A percentile compares a stretch with the other conserved stretches of the same genome.
phyloP scores from a whole-genome alignment of 2,888 invertebrate genomes.

The Eumerus sabulonum region DNA sequence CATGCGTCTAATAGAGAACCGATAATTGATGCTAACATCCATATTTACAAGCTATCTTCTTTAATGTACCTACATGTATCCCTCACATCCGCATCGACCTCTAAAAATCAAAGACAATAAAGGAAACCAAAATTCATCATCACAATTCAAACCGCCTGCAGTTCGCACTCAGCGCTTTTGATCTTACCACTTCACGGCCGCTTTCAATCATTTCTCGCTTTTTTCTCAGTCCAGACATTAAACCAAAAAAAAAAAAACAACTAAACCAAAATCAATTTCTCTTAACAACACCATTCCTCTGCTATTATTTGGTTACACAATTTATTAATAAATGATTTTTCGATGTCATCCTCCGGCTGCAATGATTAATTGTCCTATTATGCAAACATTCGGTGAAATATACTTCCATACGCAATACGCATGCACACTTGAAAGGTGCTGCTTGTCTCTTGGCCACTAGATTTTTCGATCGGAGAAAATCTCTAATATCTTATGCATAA shows the following conservation, averaged over 20 bases:
- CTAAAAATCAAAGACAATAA: not conserved
- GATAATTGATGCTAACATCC: no score
- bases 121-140: not conserved
- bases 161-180: conserved; percentile 42
- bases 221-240: not conserved
- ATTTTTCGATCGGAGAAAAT: not conserved
- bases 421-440: not conserved
- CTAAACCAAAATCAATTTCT: no score
- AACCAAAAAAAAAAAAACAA: no score
- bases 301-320: conserved; percentile 35
- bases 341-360: conserved; percentile 13
- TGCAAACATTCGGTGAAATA: conserved; percentile 31
- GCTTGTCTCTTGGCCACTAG: no score
- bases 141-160: not conserved
- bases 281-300: conserved; percentile 2
- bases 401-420: not conserved
- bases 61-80: no score
- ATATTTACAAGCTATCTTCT: no score
- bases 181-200: no score
- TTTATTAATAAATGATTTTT: conserved; percentile 57
- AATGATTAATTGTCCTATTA: conserved; percentile 50
- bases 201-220: not conserved
- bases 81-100: no score
- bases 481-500: conserved; percentile 36
- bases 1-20: no score